These are phyloP conservation scores for Habrosyne pyritoides DNA, from an alignment of 2,888 invertebrate species.

Conservation along the genomic window DNA sequence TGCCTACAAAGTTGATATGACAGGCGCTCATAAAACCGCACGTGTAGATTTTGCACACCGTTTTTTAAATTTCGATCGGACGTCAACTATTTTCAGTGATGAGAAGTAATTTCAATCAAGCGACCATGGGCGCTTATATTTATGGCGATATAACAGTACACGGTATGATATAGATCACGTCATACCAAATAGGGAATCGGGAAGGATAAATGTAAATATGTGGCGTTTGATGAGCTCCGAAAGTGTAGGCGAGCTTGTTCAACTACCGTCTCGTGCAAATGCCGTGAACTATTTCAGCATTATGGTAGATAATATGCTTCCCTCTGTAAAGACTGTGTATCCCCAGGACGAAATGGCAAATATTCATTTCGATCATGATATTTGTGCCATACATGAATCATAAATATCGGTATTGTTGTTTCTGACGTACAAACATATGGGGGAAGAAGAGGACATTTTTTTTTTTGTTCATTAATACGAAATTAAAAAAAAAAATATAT, in stretches of 20 bases:
- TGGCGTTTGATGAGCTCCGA: too few species aligned
- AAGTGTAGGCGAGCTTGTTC: too few species aligned
- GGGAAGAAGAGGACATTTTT: too few species aligned
- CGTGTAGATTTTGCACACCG: slow-evolving; percentile 22
- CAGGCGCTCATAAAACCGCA: slow-evolving; percentile 15
- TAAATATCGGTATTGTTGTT: too few species aligned
- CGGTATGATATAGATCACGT: slow-evolving; percentile 10
- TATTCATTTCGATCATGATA: slow-evolving; percentile 19
- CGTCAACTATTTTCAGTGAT: slow-evolving; percentile 24
- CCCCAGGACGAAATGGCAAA: slow-evolving; percentile 14
- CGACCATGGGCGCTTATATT: slow-evolving; percentile 18
- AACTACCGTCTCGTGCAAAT: too few species aligned
- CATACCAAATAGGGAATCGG: too few species aligned
- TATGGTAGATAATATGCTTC: slow-evolving; percentile 16
- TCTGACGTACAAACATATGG: too few species aligned
- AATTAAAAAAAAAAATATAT: too few species aligned
- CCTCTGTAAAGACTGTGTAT: slow-evolving; percentile 18
- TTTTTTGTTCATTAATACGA: too few species aligned
- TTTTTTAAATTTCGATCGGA: slow-evolving; percentile 24
- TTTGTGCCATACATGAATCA: slow-evolving; percentile 23
- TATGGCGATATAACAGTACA: slow-evolving; percentile 23
- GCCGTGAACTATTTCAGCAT: too few species aligned
- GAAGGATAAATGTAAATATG: too few species aligned
- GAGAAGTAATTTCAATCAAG: slow-evolving; percentile 21
- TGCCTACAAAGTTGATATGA: slow-evolving; percentile 11